A percentile compares a stretch with the other conserved stretches of the same genome.
Conservation (phyloP, 2,797 vertebrate genomes). For the Diplodus puntazzo region DNA sequence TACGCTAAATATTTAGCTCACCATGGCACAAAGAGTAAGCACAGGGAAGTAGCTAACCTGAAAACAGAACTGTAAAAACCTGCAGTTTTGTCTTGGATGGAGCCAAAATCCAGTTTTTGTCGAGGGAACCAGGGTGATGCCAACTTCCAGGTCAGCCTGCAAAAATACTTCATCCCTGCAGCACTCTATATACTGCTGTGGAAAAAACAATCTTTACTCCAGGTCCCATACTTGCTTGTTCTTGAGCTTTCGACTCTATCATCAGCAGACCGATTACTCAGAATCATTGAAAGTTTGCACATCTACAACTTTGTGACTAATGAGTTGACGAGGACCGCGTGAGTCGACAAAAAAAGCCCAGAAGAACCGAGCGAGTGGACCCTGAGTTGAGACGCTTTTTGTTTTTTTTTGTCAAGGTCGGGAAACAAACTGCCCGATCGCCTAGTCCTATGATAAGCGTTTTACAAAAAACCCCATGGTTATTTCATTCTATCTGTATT, state of each 20-base stretch:
- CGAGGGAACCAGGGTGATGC: too few species aligned
- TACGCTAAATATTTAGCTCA: not conserved
- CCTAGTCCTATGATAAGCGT: not conserved
- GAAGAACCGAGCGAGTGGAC: not conserved
- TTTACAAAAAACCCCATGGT: not conserved
- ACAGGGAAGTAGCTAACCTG: not conserved
- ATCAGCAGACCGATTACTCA: not conserved
- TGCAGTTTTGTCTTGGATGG: not conserved
- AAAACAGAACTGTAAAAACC: not conserved
- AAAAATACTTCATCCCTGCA: too few species aligned
- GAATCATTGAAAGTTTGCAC: not conserved
- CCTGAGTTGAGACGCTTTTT: not conserved
- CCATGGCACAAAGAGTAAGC: too few species aligned
- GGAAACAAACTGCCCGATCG: not conserved
- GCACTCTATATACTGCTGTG: not conserved
- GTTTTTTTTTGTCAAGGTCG: slow-evolving; percentile 1
- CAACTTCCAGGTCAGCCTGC: too few species aligned
- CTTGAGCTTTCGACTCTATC: not conserved
- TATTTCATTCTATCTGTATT: not conserved
- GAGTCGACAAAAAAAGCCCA: not conserved
- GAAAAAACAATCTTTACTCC: not conserved
- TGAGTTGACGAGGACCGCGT: not conserved
- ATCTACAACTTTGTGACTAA: not conserved
- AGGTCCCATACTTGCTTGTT: not conserved
- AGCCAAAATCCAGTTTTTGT: too few species aligned